Conservation (phyloP, 2,888 invertebrate species). For the Shargacucullia verbasci region DNA sequence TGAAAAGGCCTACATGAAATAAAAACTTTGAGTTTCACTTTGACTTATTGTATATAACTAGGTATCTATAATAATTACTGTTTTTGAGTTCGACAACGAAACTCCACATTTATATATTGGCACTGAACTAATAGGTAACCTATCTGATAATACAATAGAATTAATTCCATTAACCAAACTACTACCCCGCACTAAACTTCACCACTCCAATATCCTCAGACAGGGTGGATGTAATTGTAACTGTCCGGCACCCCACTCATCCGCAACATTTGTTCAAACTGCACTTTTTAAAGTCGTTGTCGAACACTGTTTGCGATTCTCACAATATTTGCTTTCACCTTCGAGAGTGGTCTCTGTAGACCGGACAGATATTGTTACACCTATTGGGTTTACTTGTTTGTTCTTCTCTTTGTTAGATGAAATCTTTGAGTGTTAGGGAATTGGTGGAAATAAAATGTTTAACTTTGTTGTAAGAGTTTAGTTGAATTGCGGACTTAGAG, state of each 20-base stretch:
- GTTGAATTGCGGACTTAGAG: constrained; percentile 15
- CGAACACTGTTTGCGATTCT: constrained; percentile 47
- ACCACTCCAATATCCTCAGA: constrained; percentile 7
- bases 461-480: constrained; percentile 28
- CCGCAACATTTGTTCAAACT: constrained; percentile 43
- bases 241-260: constrained; percentile 41
- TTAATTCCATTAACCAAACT: constrained; percentile 20
- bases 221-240: constrained; percentile 46
- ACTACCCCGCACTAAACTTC: background rate
- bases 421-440: constrained; percentile 33
- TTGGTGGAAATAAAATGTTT: constrained; percentile 48
- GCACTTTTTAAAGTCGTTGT: constrained; percentile 57
- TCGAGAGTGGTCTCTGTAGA: constrained; percentile 58
- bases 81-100: no score
- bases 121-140: background rate
- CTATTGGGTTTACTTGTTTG: constrained; percentile 56
- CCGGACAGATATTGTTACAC: constrained; percentile 61
- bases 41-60: no score
- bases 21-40: no score
- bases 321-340: constrained; percentile 60
- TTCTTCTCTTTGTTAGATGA: constrained; percentile 45
- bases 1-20: no score
- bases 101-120: no score
- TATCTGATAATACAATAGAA: constrained; percentile 2
- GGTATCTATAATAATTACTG: no score